phyloP scores from a whole-genome alignment of 2,113 vertebrate species.

The Otis tarda region DNA sequence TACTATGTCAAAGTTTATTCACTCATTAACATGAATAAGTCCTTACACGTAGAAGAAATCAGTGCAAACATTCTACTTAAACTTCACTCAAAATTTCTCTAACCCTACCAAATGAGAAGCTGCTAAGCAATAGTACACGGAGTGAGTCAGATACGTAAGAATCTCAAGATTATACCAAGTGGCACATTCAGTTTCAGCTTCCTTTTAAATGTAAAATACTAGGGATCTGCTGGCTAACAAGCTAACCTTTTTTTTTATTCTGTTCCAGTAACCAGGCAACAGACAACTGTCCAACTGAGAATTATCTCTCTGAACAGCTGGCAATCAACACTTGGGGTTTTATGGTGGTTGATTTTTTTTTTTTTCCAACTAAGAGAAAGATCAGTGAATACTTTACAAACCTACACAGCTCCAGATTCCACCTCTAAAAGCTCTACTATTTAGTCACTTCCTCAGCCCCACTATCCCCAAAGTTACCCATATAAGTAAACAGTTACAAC shows the following conservation, averaged over 20 bases:
- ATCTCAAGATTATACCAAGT: background rate
- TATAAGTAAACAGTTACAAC: background rate
- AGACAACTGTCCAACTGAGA: conserved; percentile 65
- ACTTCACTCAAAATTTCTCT: background rate
- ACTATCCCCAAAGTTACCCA: background rate
- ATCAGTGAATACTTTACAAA: conserved; percentile 6
- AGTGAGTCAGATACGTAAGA: background rate
- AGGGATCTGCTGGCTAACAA: conserved; percentile 35
- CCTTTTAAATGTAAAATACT: conserved; percentile 50
- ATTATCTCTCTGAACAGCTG: conserved; percentile 65
- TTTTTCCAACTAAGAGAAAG: background rate
- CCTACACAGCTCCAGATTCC: background rate
- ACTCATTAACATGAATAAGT: background rate
- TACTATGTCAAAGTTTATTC: background rate
- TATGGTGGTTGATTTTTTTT: background rate
- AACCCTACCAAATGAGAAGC: background rate
- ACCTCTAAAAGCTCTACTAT: background rate
- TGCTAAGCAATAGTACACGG: background rate
- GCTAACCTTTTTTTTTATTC: conserved; percentile 49
- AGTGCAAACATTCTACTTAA: background rate
- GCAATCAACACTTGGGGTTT: conserved; percentile 23
- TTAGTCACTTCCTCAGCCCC: background rate
- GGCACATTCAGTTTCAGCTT: conserved; percentile 2
- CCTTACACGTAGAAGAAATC: background rate
- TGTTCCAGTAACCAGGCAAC: conserved; percentile 57